These are phyloP conservation scores for Pollenia griseotomentosa DNA, from an alignment of 2,888 invertebrate species.

Conservation along the genomic window DNA sequence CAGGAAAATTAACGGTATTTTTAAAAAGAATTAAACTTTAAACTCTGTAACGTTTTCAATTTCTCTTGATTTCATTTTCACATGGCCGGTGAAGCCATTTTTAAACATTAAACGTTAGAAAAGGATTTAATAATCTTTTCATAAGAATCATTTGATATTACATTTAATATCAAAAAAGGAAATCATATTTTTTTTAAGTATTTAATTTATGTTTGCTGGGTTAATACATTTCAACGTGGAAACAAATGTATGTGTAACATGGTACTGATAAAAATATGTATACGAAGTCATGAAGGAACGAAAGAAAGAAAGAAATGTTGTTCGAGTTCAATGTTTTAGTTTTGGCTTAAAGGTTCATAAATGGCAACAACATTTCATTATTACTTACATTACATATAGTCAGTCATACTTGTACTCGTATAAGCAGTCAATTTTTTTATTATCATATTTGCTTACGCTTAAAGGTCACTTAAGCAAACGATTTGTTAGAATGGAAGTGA, in stretches of 20 bases:
- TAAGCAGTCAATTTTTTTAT: constrained; percentile 32
- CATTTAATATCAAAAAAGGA: too few relatives aligned
- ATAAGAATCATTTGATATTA: too few relatives aligned
- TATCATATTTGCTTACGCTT: neutral
- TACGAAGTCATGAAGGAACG: neutral
- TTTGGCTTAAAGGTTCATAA: constrained; percentile 54
- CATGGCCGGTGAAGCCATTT: too few relatives aligned
- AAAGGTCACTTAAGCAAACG: neutral
- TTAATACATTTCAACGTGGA: neutral
- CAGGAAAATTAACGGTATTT: too few relatives aligned
- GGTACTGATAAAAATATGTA: neutral
- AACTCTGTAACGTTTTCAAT: too few relatives aligned
- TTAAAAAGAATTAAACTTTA: too few relatives aligned
- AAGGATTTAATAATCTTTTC: too few relatives aligned
- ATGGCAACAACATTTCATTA: constrained; percentile 64
- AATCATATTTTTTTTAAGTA: too few relatives aligned
- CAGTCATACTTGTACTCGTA: neutral
- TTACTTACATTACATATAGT: neutral
- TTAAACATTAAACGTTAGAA: too few relatives aligned
- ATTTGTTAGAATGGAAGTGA: neutral
- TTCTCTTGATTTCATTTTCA: too few relatives aligned
- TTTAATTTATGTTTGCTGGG: too few relatives aligned
- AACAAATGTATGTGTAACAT: neutral
- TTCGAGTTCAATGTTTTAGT: constrained; percentile 54
- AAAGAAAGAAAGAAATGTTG: neutral